phyloP scores from a whole-genome alignment of 2,797 vertebrate genomes.

The Avahi laniger region DNA sequence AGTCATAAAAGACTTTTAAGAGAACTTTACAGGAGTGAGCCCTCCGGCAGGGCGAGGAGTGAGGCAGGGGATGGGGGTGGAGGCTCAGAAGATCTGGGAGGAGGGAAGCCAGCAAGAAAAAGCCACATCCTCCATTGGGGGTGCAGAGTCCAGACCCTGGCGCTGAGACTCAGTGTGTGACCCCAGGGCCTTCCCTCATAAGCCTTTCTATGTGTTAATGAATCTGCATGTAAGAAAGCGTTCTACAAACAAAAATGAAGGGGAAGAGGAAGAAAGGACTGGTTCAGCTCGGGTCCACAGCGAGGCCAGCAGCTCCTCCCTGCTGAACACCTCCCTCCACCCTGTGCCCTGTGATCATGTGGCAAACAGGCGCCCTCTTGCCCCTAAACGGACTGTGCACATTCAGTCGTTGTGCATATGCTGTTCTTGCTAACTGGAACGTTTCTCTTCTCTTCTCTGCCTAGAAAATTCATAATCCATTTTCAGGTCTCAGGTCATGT shows the following conservation, averaged over 20 bases:
- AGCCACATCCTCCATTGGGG: neutral
- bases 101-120: neutral
- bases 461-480: neutral
- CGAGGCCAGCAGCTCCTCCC: neutral
- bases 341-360: neutral
- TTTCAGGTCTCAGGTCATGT: neutral
- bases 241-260: neutral
- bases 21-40: conserved; percentile 35
- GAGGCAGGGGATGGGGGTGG: neutral
- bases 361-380: neutral
- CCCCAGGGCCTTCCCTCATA: neutral
- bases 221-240: neutral
- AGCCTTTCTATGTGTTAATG: neutral
- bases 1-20: conserved; percentile 51
- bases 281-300: neutral
- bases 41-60: neutral
- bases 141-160: neutral
- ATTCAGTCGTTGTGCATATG: neutral
- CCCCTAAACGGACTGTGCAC: fast-evolving
- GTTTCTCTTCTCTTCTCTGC: neutral
- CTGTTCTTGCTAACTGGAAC: neutral
- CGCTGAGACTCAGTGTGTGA: neutral
- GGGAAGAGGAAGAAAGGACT: neutral
- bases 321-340: neutral
- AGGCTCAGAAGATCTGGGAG: neutral